These are phyloP conservation scores for Anoplopoma fimbria DNA, from an alignment of 2,113 vertebrate genomes.

Conservation along the genomic window DNA sequence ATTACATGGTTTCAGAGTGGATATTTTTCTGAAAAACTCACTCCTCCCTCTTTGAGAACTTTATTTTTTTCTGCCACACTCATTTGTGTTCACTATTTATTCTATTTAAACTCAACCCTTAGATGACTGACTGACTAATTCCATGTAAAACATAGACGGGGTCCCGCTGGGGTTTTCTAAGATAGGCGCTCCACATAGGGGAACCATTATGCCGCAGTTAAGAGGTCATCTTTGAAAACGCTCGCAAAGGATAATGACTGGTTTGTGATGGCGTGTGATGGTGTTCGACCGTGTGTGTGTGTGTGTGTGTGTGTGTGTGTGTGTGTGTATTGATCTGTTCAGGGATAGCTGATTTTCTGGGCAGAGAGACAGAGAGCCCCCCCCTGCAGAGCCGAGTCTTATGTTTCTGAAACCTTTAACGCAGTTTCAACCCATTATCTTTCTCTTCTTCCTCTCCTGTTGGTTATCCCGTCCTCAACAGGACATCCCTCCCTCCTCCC, in stretches of 20 bases:
- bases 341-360: slow-evolving; percentile 33
- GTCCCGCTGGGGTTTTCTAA: slow-evolving; percentile 26
- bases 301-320: slow-evolving; percentile 1
- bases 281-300: neutral
- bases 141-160: slow-evolving; percentile 4
- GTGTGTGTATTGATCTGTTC: slow-evolving; percentile 54
- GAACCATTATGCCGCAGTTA: slow-evolving; percentile 38
- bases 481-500: neutral
- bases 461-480: neutral
- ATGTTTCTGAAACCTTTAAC: slow-evolving; percentile 50
- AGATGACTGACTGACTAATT: slow-evolving; percentile 43
- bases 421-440: slow-evolving; percentile 33
- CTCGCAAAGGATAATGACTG: slow-evolving; percentile 23
- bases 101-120: slow-evolving; percentile 19
- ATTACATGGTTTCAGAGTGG: slow-evolving; percentile 49
- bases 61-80: neutral
- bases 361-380: slow-evolving; percentile 26
- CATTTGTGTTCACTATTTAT: slow-evolving; percentile 20
- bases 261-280: neutral
- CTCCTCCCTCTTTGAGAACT: slow-evolving; percentile 12
- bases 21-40: slow-evolving; percentile 18
- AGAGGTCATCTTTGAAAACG: slow-evolving; percentile 43
- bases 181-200: neutral
- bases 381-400: slow-evolving; percentile 46
- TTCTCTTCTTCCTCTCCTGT: slow-evolving; percentile 12